Base-by-base conservation (phyloP, 1,140 invertebrate genomes). In the Calephelis nemesis region DNA sequence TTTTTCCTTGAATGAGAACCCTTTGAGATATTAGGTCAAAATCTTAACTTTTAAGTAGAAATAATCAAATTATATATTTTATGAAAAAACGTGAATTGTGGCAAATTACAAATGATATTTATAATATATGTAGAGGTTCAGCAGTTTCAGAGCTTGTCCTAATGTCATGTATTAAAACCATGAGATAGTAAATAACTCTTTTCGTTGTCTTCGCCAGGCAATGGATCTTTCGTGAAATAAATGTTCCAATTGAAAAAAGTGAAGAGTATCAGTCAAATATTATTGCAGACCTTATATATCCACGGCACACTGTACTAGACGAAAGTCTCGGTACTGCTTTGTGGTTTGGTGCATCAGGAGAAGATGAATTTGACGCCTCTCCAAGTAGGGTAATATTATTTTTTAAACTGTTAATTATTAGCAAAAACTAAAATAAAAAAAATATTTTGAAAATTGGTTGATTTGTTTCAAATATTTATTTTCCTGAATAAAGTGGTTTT, bases 301-400 rank as follows among this genome's bases (percentile, higher is more conserved):
- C 97, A 1, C 93, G 96, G 54, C 92, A 94, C 71, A 98, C 97
- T 11, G 95, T 99, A 52, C 85, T 99, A n/a, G 98, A 99, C 93
- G 98, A 99, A 85, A 98, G 97, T 89, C 94, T 99, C 47, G 96
- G 96, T 7, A 97, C 97, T 92, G 98, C 98, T 39, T 92, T 99
- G 13, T 99, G 98, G 98, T 99, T 99, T 95, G 98, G 98, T 49
- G 95, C 97, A 63, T 91, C 95, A 82, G 97, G 95, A 10, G 74
- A 92, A 74, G 96, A 84, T 72, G 75, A 87, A 42, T n/a, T 76
- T 7, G 95, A 95, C 74, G 85, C 84, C 52, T 95, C 95, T 62
- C 90, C 94, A 30, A 94, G 95, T 67, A 94, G 96, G 86, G 95
- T 97, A 93, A 82, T 70, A 70, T 42, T 6, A 47, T 15, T 47